Evolutionary conservation across 2,888 invertebrate genomes (phyloP), one percentile per base, ranked within the genome.

Genomic region (Cetonia aurata): DNA sequence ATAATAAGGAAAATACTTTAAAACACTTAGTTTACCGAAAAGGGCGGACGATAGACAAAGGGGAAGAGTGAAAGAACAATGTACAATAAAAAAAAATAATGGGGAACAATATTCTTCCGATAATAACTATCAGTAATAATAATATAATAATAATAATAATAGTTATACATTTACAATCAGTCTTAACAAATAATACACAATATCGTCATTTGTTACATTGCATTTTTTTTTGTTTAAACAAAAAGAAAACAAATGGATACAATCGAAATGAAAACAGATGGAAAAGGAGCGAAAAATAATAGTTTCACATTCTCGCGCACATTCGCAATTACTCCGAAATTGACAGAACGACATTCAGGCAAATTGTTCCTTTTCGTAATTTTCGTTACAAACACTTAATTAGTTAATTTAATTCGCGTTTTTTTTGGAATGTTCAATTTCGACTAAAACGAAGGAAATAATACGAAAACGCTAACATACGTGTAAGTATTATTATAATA

Each of bases 151-250:
- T 62, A 50, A 62, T 13, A 62, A 33, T 48, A 59, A 42, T n/a
- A 52, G 17, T 52, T 25, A 52, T 50, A 48, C 15, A 70, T 56
- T 72, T 76, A 79, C 78, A 79, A 79, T 82, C 82, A 82, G 82
- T 82, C 82, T 82, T 81, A 79, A 82, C 80, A 81, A 82, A 82
- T 80, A 80, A 80, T 81, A 81, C 81, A 80, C 78, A 76, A 75
- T 78, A 76, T 75, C 73, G 76, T 74, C 71, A 73, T 74, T 55
- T 68, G 13, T 37, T 74, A 69, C 73, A 33, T 55, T n/a, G 25
- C 25, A 25, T 25, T 25, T 25, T 25, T 1, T 25, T 4, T 1
- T 25, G 25, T 33, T 46, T 1, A 33, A 50, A 62, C 60, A 60
- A 55, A 55, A 37, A 15, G 33, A 56, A 17, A 57, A 15, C 59